Conservation (phyloP, 2,888 invertebrate genomes). For the Ectemnius lituratus region DNA sequence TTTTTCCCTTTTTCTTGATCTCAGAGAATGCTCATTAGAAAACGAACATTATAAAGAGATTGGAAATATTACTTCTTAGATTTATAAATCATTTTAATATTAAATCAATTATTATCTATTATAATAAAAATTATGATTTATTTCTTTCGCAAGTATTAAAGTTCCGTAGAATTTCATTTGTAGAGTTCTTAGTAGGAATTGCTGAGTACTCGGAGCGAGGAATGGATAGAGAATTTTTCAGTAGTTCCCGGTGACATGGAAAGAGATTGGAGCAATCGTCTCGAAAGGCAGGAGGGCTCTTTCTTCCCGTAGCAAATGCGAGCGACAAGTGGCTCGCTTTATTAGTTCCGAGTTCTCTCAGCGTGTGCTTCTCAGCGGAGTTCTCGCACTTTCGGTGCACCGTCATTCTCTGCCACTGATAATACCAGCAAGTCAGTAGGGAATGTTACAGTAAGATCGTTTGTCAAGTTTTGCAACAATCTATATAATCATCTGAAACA, state of each 20-base stretch:
- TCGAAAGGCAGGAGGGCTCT: no score
- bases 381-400: constrained; percentile 14
- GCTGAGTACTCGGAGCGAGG: no score
- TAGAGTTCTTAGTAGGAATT: no score
- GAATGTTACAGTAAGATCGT: constrained; percentile 19
- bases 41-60: no score
- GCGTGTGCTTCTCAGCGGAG: constrained; percentile 22
- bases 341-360: constrained; percentile 20
- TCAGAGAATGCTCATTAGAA: no score
- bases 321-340: constrained; percentile 24
- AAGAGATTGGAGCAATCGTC: no score
- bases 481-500: constrained; percentile 23
- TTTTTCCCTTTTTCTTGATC: constrained; percentile 12
- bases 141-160: no score
- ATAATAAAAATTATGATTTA: no score
- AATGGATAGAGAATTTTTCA: background rate
- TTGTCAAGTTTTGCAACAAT: constrained; percentile 19
- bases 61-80: no score
- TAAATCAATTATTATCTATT: no score
- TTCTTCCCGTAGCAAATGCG: constrained; percentile 23
- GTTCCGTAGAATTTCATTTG: no score
- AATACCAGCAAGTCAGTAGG: constrained; percentile 19
- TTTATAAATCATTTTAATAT: no score
- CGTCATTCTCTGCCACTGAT: constrained; percentile 22
- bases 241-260: background rate